phyloP scores from a whole-genome alignment of 2,888 invertebrate genomes.

The Zygogramma bicolorata region DNA sequence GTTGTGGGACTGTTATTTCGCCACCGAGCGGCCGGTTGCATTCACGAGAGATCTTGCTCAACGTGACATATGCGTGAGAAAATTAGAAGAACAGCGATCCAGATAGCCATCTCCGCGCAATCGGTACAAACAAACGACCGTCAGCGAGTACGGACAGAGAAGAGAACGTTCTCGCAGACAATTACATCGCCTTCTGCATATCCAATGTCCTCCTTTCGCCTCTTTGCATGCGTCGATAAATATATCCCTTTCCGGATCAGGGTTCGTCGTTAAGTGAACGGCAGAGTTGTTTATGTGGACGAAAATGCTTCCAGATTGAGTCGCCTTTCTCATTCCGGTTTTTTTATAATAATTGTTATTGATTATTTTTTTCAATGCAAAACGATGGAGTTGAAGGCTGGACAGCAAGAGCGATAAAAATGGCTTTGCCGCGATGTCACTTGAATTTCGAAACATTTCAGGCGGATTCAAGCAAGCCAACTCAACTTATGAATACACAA shows the following conservation, averaged over 20 bases:
- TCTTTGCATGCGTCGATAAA: background rate
- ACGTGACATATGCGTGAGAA: constrained; percentile 12
- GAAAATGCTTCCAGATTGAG: background rate
- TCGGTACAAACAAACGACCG: too few species aligned
- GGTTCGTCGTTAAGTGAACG: background rate
- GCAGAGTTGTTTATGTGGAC: background rate
- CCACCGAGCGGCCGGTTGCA: background rate
- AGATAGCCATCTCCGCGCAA: constrained; percentile 3
- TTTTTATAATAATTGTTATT: too few species aligned
- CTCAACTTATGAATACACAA: too few species aligned
- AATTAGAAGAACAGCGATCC: constrained; percentile 3
- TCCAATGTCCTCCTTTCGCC: background rate
- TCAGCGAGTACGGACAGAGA: background rate
- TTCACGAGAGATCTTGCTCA: background rate
- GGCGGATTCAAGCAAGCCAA: too few species aligned
- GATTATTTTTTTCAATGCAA: too few species aligned
- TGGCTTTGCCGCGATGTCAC: too few species aligned
- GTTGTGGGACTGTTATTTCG: background rate
- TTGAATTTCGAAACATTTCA: too few species aligned
- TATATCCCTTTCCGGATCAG: background rate
- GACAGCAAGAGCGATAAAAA: too few species aligned
- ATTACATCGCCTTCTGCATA: constrained; percentile 10
- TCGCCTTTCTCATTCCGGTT: too few species aligned
- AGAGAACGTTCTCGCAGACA: background rate
- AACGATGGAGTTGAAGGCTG: too few species aligned